phyloP scores from a whole-genome alignment of 2,797 vertebrate genomes.

The Rhinoraja longicauda region DNA sequence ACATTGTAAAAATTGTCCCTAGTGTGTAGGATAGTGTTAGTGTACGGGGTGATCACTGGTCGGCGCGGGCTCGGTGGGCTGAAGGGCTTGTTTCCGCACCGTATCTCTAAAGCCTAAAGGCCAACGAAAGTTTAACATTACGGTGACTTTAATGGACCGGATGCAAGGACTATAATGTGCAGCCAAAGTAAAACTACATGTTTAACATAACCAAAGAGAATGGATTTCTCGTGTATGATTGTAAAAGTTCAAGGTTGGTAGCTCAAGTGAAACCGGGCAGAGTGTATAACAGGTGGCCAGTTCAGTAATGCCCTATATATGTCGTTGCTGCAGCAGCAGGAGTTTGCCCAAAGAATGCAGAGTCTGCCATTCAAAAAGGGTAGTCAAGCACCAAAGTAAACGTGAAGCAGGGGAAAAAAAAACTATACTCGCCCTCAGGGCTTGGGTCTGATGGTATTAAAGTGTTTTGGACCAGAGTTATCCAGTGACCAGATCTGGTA shows the following conservation, averaged over 20 bases:
- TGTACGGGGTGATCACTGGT: no score
- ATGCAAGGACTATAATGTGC: no score
- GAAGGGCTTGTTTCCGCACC: no score
- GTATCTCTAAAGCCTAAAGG: no score
- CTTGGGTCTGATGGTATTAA: background rate
- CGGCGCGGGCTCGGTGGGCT: no score
- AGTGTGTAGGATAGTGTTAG: no score
- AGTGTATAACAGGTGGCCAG: no score
- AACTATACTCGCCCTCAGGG: background rate
- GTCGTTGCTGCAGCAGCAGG: background rate
- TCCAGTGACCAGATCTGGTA: background rate
- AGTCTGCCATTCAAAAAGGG: background rate
- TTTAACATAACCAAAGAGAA: no score
- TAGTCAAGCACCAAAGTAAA: background rate
- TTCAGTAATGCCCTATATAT: background rate
- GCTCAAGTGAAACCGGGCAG: background rate
- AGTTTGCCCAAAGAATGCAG: background rate
- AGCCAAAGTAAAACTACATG: no score
- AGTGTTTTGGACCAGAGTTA: background rate
- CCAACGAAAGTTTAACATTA: no score
- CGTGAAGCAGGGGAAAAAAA: background rate
- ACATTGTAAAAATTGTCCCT: no score
- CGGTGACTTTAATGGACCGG: no score
- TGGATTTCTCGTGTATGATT: background rate
- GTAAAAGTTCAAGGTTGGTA: background rate